Percentiles rank a stretch among this genome's conserved stretches.
These are phyloP conservation scores for Urocynchramus pylzowi DNA, from an alignment of 2,113 vertebrate genomes.

Conservation along the genomic window DNA sequence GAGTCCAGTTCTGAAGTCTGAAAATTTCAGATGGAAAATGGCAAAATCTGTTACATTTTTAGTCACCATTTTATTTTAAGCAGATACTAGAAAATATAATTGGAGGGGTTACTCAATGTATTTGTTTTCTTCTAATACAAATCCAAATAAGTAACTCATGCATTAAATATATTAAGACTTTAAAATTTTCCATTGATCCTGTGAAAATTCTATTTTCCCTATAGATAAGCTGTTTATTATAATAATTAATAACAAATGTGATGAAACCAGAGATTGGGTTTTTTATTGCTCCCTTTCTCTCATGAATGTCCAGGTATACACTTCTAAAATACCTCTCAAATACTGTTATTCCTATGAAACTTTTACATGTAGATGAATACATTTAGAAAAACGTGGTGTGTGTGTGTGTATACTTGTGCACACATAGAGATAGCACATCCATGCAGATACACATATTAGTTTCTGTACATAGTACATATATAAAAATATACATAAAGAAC, in stretches of 20 bases:
- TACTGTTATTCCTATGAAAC: not conserved
- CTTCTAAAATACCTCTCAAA: not conserved
- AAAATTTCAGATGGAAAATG: not conserved
- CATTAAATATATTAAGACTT: not conserved
- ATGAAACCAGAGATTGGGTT: not conserved
- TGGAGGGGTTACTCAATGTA: not conserved
- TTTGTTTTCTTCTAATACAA: not conserved
- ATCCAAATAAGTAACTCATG: not conserved
- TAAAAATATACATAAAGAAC: not conserved
- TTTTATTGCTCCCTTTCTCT: not conserved
- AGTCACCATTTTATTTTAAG: not conserved
- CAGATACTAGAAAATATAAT: not conserved
- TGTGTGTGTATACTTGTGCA: no score
- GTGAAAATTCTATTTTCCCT: not conserved
- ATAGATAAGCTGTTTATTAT: not conserved
- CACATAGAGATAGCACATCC: not conserved
- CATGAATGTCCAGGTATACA: not conserved
- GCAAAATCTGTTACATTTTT: not conserved
- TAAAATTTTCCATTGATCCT: not conserved
- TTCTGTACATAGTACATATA: fast-evolving
- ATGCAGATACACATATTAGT: not conserved
- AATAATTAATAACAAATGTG: not conserved
- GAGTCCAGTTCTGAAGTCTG: not conserved
- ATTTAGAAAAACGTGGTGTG: not conserved
- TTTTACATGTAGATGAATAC: fast-evolving